A percentile compares a stretch with the other conserved stretches of the same genome.
phyloP scores from a whole-genome alignment of 37 sponge, comb jelly and placozoan species.

The Hexactinellida sp. region DNA sequence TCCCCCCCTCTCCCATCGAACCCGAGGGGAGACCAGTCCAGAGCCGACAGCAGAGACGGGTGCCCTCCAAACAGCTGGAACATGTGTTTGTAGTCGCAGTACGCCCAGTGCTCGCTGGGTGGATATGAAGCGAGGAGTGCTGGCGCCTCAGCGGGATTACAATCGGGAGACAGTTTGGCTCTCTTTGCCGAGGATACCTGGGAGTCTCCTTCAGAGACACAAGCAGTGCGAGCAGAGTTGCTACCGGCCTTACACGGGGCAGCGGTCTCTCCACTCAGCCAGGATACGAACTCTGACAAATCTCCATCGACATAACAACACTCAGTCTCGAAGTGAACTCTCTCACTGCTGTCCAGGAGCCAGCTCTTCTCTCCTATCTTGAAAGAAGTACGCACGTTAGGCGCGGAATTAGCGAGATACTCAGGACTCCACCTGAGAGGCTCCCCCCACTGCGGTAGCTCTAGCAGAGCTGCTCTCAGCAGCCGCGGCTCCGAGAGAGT shows the following conservation, averaged over 20 bases:
- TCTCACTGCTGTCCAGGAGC: background rate
- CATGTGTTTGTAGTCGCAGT: conserved; percentile 82
- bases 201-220: background rate
- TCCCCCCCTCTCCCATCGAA: conserved; percentile 39
- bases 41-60: conserved; percentile 24
- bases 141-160: background rate
- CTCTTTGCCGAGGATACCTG: conserved; percentile 9
- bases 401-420: conserved; percentile 20
- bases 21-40: conserved; percentile 71
- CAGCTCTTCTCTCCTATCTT: conserved; percentile 43
- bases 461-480: background rate
- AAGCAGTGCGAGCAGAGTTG: background rate
- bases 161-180: background rate
- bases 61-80: conserved; percentile 27
- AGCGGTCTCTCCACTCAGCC: conserved; percentile 26
- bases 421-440: conserved; percentile 32
- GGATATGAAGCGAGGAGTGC: conserved; percentile 12
- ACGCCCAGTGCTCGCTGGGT: conserved; percentile 41
- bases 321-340: conserved; percentile 49
- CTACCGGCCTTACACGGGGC: background rate
- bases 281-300: conserved; percentile 38
- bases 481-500: background rate
- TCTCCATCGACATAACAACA: conserved; percentile 40
- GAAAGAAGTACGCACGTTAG: conserved; percentile 27
- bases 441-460: conserved; percentile 24